These are phyloP conservation scores for Sterna hirundo DNA, from an alignment of 2,113 vertebrate genomes.

Conservation along the genomic window DNA sequence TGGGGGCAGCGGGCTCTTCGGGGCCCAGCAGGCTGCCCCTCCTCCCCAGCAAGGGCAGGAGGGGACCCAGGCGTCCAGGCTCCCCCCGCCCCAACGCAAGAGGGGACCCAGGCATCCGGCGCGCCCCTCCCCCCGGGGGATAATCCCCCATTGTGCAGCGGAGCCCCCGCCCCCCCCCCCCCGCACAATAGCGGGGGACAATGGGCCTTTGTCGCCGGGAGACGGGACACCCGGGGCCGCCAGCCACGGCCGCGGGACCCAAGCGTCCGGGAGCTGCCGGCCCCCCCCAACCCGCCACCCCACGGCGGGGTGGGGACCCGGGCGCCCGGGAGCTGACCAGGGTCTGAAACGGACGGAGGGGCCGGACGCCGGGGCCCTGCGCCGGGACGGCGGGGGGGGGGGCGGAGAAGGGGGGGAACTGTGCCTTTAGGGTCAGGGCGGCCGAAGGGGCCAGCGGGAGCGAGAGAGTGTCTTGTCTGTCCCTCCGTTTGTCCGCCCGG, in stretches of 20 bases:
- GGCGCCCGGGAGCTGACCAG: background rate
- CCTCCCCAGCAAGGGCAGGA: no score
- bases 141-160: background rate
- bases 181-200: background rate
- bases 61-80: background rate
- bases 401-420: background rate
- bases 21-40: background rate
- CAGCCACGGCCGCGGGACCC: background rate
- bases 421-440: background rate
- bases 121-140: background rate
- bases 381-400: background rate
- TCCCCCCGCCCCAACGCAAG: background rate
- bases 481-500: no score
- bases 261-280: background rate
- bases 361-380: background rate
- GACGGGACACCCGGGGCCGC: conserved; percentile 14
- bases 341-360: background rate
- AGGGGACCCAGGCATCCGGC: background rate
- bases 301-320: background rate
- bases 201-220: conserved; percentile 5
- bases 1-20: background rate
- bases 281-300: no score
- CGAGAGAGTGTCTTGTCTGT: background rate
- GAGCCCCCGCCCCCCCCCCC: background rate
- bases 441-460: no score